Evolutionary conservation across 1,140 invertebrate species (phyloP), one percentile per base, ranked within the genome.

Genomic region (Stenopsyche tienmushanensis): DNA sequence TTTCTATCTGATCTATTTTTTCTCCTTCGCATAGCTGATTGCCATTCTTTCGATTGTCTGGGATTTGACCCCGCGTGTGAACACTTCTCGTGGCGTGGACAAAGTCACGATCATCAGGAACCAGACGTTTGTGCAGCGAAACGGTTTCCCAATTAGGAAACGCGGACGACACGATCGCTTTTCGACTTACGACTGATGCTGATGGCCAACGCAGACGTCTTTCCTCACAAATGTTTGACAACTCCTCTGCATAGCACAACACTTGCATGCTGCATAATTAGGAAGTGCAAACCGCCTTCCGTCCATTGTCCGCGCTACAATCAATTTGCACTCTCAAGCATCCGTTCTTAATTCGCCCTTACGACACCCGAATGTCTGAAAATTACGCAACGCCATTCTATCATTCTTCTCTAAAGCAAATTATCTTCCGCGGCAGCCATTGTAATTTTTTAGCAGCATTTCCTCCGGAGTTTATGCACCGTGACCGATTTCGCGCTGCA

Each of bases 241-340:
- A n/a, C n/a, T n/a, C n/a, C n/a, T n/a, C n/a, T n/a, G n/a, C 29
- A 34, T 34, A 7, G 13, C 29, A 13, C 29, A 34, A 34, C 29
- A 34, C 29, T 34, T 34, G 29, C 29, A 34, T 34, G 13, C 29
- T 34, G 29, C 29, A 34, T 34, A 34, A 34, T 34, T 13, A 42
- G 57, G 57, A 60, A 60, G 44, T 60, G 42, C 57, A 60, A 44
- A 54, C 15, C 29, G n/a, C 13, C 25, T 60, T 60, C 57, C 57
- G 41, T 44, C 17, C 42, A 60, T 60, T 60, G 57, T 60, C 13
- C 21, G 17, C 17, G 10, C 3, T 8, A 55, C 54, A 57, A 57
- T 57, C 29, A 23, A 41, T 23, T 39, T 20, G 13, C 13, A 34
- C 29, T 7, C 29, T 13, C 13, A 34, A 23, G 29, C 39, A 10